Evolutionary conservation across 2,888 invertebrate genomes (phyloP), one percentile per base, ranked within the genome.

Genomic region (Coelinius sp.): DNA sequence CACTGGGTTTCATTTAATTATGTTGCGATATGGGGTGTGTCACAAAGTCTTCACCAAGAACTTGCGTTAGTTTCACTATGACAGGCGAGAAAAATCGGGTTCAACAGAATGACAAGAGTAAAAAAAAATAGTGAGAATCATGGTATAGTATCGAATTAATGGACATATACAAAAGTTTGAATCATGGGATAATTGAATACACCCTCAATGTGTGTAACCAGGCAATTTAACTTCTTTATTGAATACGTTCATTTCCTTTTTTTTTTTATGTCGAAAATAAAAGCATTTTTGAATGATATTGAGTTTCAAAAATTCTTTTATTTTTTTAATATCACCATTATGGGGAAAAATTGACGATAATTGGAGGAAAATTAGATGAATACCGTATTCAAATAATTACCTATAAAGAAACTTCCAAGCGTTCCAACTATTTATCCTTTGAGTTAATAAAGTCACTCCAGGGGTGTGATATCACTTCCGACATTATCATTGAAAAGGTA

Each of bases 1-100:
- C 84, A 84, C 80, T 81, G 78, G 82, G 81, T 83, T 83, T 83
- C 82, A 84, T 83, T 84, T 82, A 83, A 84, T 84, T 83, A 83
- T 77, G 81, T 79, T 77, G 75, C 67, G 73, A 77, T 67, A 74
- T 63, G 74, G 75, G 74, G 75, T 69, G 74, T 46, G 76, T 38
- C 66, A 7, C 3, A 7, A 46, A 46, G 44, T 46, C n/a, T 17
- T 46, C 4, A 1, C 2, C 5, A 38, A 38, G 10, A 46, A 46
- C 17, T 14, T 46, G 44, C 44, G 17, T 17, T 46, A 4, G n/a
- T 46, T 17, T 17, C 44, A 17, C n/a, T 1, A 46, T 46, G 44
- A 17, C 44, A 7, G 44, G 44, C 5, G 44, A 17, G n/a, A 46
- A 46, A 46, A 7, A 17, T 46, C 12, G 14, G 4, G n/a, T 17